phyloP scores from a whole-genome alignment of 2,888 invertebrate genomes.

The Julus scanicus region DNA sequence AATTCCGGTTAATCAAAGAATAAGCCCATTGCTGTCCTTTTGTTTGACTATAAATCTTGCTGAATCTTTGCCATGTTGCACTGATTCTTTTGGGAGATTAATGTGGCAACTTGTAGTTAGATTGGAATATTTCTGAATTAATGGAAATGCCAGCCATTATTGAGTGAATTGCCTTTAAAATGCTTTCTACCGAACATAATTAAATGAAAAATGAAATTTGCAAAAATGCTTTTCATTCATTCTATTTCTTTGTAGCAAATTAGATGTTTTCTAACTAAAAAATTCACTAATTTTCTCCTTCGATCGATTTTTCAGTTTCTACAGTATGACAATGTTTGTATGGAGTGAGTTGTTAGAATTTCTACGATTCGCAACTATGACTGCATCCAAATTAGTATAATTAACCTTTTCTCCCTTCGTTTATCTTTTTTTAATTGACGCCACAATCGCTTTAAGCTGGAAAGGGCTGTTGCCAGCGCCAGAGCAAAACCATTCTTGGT shows the following conservation, averaged over 20 bases:
- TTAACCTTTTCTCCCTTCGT: slow-evolving; percentile 10
- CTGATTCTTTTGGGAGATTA: too few species aligned
- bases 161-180: background rate
- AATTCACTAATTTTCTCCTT: background rate
- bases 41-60: too few species aligned
- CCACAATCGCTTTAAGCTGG: background rate
- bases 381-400: slow-evolving; percentile 18
- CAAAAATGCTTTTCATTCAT: background rate
- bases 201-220: background rate
- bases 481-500: background rate
- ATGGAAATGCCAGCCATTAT: background rate
- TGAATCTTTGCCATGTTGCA: too few species aligned
- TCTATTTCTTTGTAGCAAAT: background rate
- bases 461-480: background rate
- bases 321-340: background rate
- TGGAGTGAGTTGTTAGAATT: background rate
- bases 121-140: background rate
- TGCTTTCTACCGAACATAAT: background rate
- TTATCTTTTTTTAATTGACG: slow-evolving; percentile 13
- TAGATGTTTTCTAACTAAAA: background rate
- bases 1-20: too few species aligned
- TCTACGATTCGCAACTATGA: background rate
- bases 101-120: too few species aligned
- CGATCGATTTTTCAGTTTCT: background rate
- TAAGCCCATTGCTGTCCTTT: too few species aligned